Base-by-base conservation (phyloP, 2,113 vertebrate genomes). In the Pseudorectes ferrugineus region DNA sequence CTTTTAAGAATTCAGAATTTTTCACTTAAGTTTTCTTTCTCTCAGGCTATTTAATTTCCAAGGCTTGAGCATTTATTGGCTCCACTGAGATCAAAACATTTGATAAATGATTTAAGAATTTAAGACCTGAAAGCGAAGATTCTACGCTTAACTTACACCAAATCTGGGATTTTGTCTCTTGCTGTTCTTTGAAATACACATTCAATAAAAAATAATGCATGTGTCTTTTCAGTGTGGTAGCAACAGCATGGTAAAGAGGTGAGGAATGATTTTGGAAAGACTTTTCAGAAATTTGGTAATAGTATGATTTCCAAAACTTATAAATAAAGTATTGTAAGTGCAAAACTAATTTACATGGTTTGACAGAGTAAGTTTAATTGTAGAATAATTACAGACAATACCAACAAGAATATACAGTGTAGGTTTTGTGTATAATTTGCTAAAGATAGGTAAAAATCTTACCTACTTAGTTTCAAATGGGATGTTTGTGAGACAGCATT, bases 311-410 rank as follows among this genome's bases (percentile, higher is more conserved):
- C 38, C 10, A 63, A 77, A 89, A 67, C 8, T n/a, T 15, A 28
- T 0, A 59, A 25, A 7, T 36, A 2, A 62, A 49, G 8, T 61
- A 18, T n/a, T 63, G 0, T 33, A 43, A 48, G 24, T 68, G 33
- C 12, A 58, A 51, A 77, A 38, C 14, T 51, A 67, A 36, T n/a
- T 35, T 36, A n/a, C 2, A 0, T 67, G 14, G 9, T 33, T 89
- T 70, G 65, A 73, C 35, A 54, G 25, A 26, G 2, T 58, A 35
- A 22, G 12, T 51, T 73, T 52, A 70, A 5, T 68, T 14, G 2
- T 62, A 36, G 33, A 19, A 21, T 71, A 48, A 38, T 67, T 73
- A 28, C 28, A 65, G 55, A 58, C 17, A 17, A 43, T 38, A 42
- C 11, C 12, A 78, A 31, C 9, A n/a, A 43, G 29, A 83, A 33